A percentile compares a stretch with the other conserved stretches of the same genome.
Conservation (phyloP, 2,113 vertebrate genomes). For the Synodontis membranacea region DNA sequence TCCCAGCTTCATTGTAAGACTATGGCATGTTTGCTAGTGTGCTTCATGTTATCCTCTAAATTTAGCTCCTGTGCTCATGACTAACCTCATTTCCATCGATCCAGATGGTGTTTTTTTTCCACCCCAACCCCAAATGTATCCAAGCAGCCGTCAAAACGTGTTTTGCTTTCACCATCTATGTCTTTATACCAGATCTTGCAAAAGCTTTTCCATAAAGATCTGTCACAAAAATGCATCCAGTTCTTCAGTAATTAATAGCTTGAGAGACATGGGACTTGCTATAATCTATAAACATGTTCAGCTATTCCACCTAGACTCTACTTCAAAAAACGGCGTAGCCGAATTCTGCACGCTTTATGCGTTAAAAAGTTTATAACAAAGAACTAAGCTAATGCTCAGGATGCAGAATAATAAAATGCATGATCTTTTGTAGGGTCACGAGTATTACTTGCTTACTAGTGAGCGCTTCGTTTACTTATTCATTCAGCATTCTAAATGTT, state of each 20-base stretch:
- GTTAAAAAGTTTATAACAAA: neutral
- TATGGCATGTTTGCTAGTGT: constrained; percentile 7
- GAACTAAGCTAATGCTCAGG: neutral
- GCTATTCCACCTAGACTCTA: too few species aligned
- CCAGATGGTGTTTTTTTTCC: neutral
- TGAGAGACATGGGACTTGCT: neutral
- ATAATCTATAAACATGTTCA: too few species aligned
- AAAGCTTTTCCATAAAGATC: neutral
- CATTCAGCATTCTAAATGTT: neutral
- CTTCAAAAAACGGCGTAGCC: too few species aligned
- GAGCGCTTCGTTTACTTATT: too few species aligned
- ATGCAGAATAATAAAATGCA: neutral
- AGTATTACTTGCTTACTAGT: too few species aligned
- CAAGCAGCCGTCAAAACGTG: neutral
- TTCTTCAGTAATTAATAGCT: neutral
- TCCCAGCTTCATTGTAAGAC: neutral
- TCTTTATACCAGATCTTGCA: neutral
- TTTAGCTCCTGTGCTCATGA: neutral
- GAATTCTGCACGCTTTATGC: neutral
- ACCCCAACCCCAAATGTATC: neutral
- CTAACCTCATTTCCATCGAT: neutral
- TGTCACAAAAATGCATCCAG: neutral
- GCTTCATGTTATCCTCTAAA: constrained; percentile 4
- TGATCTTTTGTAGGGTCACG: neutral
- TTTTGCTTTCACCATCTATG: neutral